phyloP scores from a whole-genome alignment of 1,140 invertebrate species.

The Chelonus insularis region DNA sequence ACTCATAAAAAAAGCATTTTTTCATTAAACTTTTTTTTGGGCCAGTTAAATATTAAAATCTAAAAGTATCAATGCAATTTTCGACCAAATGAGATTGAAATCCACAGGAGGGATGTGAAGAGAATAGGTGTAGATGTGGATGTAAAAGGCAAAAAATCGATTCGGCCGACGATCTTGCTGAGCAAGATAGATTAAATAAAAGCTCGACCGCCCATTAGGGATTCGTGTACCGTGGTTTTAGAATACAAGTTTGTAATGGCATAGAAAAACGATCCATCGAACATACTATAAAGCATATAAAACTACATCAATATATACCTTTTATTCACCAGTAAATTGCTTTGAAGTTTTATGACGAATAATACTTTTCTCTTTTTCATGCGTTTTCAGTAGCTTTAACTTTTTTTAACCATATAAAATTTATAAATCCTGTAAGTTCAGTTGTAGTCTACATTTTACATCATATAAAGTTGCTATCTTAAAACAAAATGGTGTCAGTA shows the following conservation, averaged over 20 bases:
- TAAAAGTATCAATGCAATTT: slow-evolving; percentile 8
- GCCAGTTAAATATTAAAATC: slow-evolving; percentile 3
- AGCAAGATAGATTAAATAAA: slow-evolving; percentile 30
- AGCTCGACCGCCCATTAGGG: slow-evolving; percentile 27
- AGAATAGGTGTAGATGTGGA: not conserved
- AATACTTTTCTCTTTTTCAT: slow-evolving; percentile 25
- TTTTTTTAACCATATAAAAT: no score
- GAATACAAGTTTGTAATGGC: slow-evolving; percentile 25
- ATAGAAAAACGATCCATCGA: slow-evolving; percentile 24
- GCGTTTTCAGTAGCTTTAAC: no score
- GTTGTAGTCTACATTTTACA: no score
- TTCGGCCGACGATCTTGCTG: not conserved
- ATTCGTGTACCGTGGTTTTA: slow-evolving; percentile 18
- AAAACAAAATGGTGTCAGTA: no score
- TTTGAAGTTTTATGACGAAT: slow-evolving; percentile 53
- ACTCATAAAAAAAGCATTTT: no score
- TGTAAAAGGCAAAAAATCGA: slow-evolving; percentile 20
- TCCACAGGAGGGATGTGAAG: slow-evolving; percentile 6
- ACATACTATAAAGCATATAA: slow-evolving; percentile 34
- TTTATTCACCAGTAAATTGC: slow-evolving; percentile 41
- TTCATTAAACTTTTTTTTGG: not conserved
- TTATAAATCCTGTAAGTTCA: no score
- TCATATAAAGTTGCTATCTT: no score
- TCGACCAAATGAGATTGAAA: not conserved
- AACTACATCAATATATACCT: slow-evolving; percentile 31